Evolutionary conservation across 30 jellyfish, hydroid and myxozoan species (phyloP).

Genomic region (Chironex yamaguchii): DNA sequence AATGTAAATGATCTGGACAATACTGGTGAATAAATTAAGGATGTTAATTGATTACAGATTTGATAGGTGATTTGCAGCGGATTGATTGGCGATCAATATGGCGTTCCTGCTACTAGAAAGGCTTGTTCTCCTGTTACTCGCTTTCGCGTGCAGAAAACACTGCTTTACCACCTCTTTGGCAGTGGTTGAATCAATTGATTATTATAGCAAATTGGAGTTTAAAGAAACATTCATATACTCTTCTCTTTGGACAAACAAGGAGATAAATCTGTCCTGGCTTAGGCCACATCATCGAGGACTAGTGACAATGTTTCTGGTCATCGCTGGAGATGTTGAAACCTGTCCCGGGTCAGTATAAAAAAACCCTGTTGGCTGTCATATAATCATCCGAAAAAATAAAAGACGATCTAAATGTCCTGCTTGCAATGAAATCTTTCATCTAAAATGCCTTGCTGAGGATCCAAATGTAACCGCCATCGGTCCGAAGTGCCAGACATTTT

Average conservation of each 20-base stretch:
- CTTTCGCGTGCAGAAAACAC: constrained; percentile 61
- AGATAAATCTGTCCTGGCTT: constrained; percentile 53
- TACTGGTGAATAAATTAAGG: no score
- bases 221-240: constrained; percentile 62
- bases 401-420: constrained; percentile 24
- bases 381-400: constrained; percentile 63
- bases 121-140: constrained; percentile 54
- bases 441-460: constrained; percentile 60
- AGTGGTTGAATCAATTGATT: constrained; percentile 57
- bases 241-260: constrained; percentile 65
- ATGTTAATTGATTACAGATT: no score
- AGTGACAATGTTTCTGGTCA: constrained; percentile 61
- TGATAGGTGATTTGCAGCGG: no score
- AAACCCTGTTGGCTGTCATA: constrained; percentile 59
- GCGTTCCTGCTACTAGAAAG: constrained; percentile 56
- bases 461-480: constrained; percentile 57
- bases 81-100: no score
- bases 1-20: no score
- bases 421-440: constrained; percentile 57
- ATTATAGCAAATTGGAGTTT: constrained; percentile 55
- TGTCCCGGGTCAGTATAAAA: constrained; percentile 63
- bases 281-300: constrained; percentile 74
- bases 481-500: constrained; percentile 65
- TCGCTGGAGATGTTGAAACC: constrained; percentile 62
- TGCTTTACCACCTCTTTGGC: constrained; percentile 56